Percentiles rank a stretch among this genome's conserved stretches.
Evolutionary conservation across 2,888 invertebrate genomes (phyloP).

Genomic region (Chydorus sphaericus): DNA sequence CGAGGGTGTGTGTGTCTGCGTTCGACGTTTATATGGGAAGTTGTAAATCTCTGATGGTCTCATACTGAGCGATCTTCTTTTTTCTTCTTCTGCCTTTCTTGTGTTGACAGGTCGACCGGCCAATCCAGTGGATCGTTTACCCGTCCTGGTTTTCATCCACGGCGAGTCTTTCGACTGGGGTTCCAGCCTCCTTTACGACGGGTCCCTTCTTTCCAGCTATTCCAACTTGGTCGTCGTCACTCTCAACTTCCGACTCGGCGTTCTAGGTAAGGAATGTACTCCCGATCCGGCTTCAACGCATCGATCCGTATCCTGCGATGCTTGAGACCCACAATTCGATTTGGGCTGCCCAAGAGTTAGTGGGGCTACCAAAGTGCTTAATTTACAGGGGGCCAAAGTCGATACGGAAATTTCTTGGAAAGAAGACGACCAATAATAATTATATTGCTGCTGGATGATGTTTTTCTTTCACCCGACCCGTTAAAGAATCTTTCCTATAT

Average conservation of each 20-base stretch:
- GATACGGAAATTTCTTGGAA: neutral
- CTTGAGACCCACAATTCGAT: neutral
- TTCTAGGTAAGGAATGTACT: constrained; percentile 50
- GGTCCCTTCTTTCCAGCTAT: constrained; percentile 82
- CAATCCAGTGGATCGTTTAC: constrained; percentile 24
- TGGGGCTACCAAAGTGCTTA: too few relatives aligned
- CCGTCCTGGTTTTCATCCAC: constrained; percentile 69
- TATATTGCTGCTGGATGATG: neutral
- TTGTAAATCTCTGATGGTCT: too few relatives aligned
- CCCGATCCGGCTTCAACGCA: too few relatives aligned
- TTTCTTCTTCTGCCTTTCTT: neutral
- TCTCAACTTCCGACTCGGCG: constrained; percentile 88
- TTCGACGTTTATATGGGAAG: too few relatives aligned
- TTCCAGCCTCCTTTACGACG: constrained; percentile 93
- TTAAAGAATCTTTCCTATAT: neutral
- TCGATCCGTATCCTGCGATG: neutral
- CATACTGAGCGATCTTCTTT: neutral
- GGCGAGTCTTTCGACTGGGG: constrained; percentile 73
- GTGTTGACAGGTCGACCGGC: constrained; percentile 10
- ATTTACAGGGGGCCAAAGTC: too few relatives aligned
- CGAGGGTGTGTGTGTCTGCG: too few relatives aligned
- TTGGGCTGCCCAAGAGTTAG: neutral
- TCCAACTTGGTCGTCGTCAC: constrained; percentile 87
- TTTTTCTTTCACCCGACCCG: neutral
- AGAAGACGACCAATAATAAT: neutral